A percentile compares a stretch with the other conserved stretches of the same genome.
These are phyloP conservation scores for Neoaliturus tenellus DNA, from an alignment of 2,888 invertebrate species.

Conservation along the genomic window DNA sequence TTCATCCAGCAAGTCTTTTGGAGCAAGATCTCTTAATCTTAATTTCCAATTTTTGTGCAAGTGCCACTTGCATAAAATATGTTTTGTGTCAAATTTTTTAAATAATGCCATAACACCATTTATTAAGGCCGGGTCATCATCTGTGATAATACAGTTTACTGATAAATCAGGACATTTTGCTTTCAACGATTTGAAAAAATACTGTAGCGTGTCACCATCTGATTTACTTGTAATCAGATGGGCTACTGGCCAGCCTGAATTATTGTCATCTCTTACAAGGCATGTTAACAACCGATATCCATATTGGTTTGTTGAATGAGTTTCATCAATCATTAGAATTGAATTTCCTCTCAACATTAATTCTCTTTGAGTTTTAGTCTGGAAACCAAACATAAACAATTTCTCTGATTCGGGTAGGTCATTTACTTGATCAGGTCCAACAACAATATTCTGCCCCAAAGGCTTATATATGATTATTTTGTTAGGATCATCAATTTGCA, in stretches of 20 bases:
- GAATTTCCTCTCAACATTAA: background rate
- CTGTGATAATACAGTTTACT: constrained; percentile 51
- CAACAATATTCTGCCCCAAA: background rate
- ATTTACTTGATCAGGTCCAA: background rate
- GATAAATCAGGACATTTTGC: background rate
- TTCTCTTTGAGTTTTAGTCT: constrained; percentile 46
- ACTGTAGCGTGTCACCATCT: constrained; percentile 43
- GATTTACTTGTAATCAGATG: constrained; percentile 54
- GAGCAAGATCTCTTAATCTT: constrained; percentile 12
- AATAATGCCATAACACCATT: constrained; percentile 44
- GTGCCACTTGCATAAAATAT: constrained; percentile 49
- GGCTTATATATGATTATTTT: background rate
- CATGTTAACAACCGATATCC: constrained; percentile 42
- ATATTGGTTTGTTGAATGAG: constrained; percentile 54
- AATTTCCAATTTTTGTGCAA: constrained; percentile 21
- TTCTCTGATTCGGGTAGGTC: constrained; percentile 29
- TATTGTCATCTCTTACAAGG: constrained; percentile 48
- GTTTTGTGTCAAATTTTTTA: background rate
- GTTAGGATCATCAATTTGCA: background rate
- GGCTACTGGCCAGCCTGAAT: constrained; percentile 55
- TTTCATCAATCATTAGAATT: constrained; percentile 29
- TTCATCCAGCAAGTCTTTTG: constrained; percentile 48
- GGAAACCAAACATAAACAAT: constrained; percentile 53
- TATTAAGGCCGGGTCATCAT: constrained; percentile 46
- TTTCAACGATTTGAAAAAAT: constrained; percentile 42